Percentiles rank a stretch among this genome's conserved stretches.
Evolutionary conservation across 2,797 vertebrate genomes (phyloP).

Genomic region (Gadopsis marmoratus): DNA sequence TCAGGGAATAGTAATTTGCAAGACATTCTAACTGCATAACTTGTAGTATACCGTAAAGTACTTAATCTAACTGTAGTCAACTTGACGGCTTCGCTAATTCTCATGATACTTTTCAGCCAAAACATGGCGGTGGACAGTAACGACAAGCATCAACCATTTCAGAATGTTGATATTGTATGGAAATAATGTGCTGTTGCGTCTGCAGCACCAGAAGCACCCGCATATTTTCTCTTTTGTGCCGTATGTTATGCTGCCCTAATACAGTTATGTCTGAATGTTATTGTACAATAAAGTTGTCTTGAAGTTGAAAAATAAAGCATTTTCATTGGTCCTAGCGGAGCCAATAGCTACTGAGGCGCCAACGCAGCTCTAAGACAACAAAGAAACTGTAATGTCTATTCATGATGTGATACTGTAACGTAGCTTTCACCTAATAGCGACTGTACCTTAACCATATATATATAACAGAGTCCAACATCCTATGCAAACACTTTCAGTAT

Average conservation of each 20-base stretch:
- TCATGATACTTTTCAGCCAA: no score
- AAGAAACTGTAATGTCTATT: background rate
- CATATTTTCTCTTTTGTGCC: accelerated
- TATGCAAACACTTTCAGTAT: background rate
- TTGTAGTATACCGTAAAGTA: background rate
- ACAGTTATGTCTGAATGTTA: background rate
- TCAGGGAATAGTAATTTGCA: background rate
- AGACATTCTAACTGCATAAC: background rate
- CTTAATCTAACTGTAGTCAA: background rate
- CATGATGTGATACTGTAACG: background rate
- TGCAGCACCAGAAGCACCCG: background rate
- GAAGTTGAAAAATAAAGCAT: background rate
- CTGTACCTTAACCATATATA: no score
- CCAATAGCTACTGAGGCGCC: conserved; percentile 64
- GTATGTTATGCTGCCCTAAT: no score
- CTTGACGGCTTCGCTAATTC: background rate
- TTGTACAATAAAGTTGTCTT: conserved; percentile 58
- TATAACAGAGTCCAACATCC: background rate
- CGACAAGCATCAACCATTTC: background rate
- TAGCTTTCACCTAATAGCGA: background rate
- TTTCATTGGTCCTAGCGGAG: conserved; percentile 54
- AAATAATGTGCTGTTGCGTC: background rate
- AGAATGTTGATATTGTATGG: no score
- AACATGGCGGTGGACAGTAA: background rate
- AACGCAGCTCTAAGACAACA: conserved; percentile 26